Conservation (phyloP, 30 jellyfish, hydroid and myxozoan genomes). For the Pseudorhiza aurosa region DNA sequence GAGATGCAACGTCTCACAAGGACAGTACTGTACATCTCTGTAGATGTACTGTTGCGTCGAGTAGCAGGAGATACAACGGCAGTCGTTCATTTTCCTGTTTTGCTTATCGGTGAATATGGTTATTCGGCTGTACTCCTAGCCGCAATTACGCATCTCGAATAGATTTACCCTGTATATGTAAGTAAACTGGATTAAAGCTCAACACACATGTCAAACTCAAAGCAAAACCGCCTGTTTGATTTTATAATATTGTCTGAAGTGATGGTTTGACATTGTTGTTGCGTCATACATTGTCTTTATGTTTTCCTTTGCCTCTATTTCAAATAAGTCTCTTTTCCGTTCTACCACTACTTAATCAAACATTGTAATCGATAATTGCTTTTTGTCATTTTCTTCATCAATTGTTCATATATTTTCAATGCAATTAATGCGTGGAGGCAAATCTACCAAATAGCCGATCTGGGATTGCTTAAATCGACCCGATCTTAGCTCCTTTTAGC, state of each 20-base stretch:
- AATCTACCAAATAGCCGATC: not conserved
- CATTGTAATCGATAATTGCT: conserved; percentile 12
- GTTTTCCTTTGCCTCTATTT: conserved; percentile 19
- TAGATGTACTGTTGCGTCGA: conserved; percentile 17
- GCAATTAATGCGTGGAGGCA: not conserved
- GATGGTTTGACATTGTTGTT: conserved; percentile 32
- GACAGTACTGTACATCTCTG: conserved; percentile 51
- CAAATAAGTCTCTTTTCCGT: conserved; percentile 23
- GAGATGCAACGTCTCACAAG: conserved; percentile 35
- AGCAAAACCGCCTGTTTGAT: conserved; percentile 72
- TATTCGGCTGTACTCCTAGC: conserved; percentile 36
- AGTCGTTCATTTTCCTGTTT: conserved; percentile 30
- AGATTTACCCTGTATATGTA: conserved; percentile 49
- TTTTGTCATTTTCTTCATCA: not conserved
- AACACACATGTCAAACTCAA: conserved; percentile 59
- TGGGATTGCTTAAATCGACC: not conserved
- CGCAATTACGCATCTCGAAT: conserved; percentile 35
- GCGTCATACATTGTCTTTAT: conserved; percentile 9
- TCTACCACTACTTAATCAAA: not conserved
- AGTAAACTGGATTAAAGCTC: conserved; percentile 66
- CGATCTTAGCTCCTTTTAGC: too few species aligned
- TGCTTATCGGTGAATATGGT: conserved; percentile 28
- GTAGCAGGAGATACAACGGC: conserved; percentile 49
- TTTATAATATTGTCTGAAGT: conserved; percentile 47
- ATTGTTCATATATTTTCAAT: not conserved